Base-by-base conservation (phyloP, 2,797 vertebrate species). In the Pipistrellus kuhlii region DNA sequence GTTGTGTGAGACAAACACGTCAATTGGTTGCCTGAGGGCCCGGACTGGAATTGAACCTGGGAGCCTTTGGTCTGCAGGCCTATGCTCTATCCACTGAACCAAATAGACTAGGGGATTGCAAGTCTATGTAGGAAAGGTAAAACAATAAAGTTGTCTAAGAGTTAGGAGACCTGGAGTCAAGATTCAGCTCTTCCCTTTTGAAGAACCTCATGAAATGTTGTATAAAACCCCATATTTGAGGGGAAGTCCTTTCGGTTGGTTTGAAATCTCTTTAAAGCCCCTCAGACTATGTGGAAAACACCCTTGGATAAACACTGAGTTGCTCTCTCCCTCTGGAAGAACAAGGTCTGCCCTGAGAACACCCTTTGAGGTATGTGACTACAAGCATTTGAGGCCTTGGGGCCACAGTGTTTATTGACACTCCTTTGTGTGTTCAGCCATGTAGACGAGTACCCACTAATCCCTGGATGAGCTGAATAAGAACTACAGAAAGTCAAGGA, bases 221-320 rank as follows among this genome's bases (percentile, higher is more conserved):
- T 80, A 4, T 51, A 85, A 93, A 91, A 46, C 51, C 81, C 85
- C 6, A 1, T 17, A 13, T 69, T 82, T 85, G 69, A 93, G 82
- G 75, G 86, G 73, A 83, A 90, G 57, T 57, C 78, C 82, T 85
- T 95, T 88, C 32, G 32, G 30, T 85, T 88, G 38, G 41, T 64
- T 48, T 44, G 80, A 89, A 77, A 62, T 93, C 38, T 66, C 93
- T 91, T 76, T 15, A 46, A 30, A 68, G 44, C 44, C 64, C 17
- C 82, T 69, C 6, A 25, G 77, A 57, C 66, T 83, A 4, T 77
- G 53, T 77, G 46, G 80, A 81, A 93, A 93, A 80, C n/a, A 64
- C 62, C 53, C 73, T 71, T 73, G 81, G 69, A 64, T 77, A 53
- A 80, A 73, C 20, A 53, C 53, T 81, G 25, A 23, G 66, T 53